Percentiles rank a stretch among this genome's conserved stretches.
Evolutionary conservation across 2,113 vertebrate species (phyloP).

Genomic region (Felis catus): F.catus_Fca126_mat1.0 CM031418.1:53556501-53557000

Average conservation of each 20-base stretch:
- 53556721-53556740: constrained; percentile 28
- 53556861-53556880: not conserved
- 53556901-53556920: not conserved
- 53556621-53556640: constrained; percentile 73
- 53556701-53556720: constrained; percentile 51
- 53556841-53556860: not conserved
- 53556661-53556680: constrained; percentile 76
- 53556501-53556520: constrained; percentile 67
- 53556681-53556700: constrained; percentile 70
- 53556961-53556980: not conserved
- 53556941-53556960: not conserved
- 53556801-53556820: not conserved
- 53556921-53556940: not conserved
- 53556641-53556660: constrained; percentile 70
- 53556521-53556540: constrained; percentile 68
- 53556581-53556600: constrained; percentile 78
- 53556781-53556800: constrained; percentile 40
- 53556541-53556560: constrained; percentile 68
- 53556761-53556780: constrained; percentile 28
- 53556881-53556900: not conserved
- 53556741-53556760: not conserved
- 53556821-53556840: not conserved
- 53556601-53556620: constrained; percentile 73
- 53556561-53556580: constrained; percentile 71
- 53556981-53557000: not conserved